Conservation (phyloP, 1,140 invertebrate species). For the Ladona fulva region DNA sequence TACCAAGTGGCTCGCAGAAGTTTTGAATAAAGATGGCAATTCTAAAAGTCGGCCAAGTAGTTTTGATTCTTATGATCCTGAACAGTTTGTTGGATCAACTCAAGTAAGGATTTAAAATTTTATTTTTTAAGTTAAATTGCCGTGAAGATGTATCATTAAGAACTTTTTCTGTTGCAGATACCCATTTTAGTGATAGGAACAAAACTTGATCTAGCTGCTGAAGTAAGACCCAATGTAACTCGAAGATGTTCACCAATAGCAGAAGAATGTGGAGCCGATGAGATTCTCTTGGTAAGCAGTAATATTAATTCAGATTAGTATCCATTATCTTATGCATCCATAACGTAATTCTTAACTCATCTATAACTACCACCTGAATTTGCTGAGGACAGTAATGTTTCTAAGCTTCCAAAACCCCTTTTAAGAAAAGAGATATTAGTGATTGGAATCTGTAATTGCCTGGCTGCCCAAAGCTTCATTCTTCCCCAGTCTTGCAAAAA, state of each 20-base stretch:
- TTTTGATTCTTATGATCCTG: slow-evolving; percentile 74
- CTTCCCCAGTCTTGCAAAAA: too few relatives aligned
- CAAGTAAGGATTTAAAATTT: slow-evolving; percentile 40
- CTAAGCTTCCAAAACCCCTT: too few relatives aligned
- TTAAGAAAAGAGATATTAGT: too few relatives aligned
- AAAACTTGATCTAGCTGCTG: slow-evolving; percentile 75
- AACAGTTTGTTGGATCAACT: slow-evolving; percentile 77
- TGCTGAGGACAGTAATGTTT: too few relatives aligned
- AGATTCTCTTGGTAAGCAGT: slow-evolving; percentile 69
- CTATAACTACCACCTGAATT: too few relatives aligned
- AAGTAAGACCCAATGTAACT: slow-evolving; percentile 51
- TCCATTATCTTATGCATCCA: neutral
- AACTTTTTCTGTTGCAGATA: slow-evolving; percentile 46
- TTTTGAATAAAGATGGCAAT: slow-evolving; percentile 66
- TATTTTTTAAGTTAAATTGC: slow-evolving; percentile 19
- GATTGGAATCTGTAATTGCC: too few relatives aligned
- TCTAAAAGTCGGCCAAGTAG: slow-evolving; percentile 29
- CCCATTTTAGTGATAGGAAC: slow-evolving; percentile 90
- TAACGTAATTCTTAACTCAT: too few relatives aligned
- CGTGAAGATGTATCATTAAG: slow-evolving; percentile 10
- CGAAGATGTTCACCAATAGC: slow-evolving; percentile 65
- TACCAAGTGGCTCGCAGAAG: slow-evolving; percentile 85
- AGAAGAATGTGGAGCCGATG: slow-evolving; percentile 86
- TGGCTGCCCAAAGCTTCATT: too few relatives aligned
- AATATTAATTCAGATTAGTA: slow-evolving; percentile 20